These are phyloP conservation scores for Aleiodes sp. DNA, from an alignment of 1,140 invertebrate genomes.

Conservation along the genomic window DNA sequence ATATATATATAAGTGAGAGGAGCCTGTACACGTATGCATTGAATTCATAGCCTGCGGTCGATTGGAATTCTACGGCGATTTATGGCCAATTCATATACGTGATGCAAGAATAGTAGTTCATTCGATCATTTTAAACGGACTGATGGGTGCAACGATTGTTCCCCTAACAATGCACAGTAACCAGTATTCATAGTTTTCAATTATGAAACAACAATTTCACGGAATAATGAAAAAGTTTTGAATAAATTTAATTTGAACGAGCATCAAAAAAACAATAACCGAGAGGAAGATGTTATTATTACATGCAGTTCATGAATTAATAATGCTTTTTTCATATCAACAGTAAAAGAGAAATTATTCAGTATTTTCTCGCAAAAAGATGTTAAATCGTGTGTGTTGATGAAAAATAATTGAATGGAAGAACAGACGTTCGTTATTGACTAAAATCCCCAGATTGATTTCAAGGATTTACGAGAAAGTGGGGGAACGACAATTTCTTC, in stretches of 20 bases:
- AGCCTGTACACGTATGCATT: constrained; percentile 2
- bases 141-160: neutral
- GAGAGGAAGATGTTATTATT: too few relatives aligned
- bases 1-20: neutral
- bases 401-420: too few relatives aligned
- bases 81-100: constrained; percentile 7
- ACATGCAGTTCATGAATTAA: too few relatives aligned
- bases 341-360: too few relatives aligned
- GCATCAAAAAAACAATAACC: too few relatives aligned
- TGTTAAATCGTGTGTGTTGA: too few relatives aligned
- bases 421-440: too few relatives aligned
- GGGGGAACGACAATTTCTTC: neutral
- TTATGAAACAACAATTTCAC: too few relatives aligned
- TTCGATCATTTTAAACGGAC: constrained; percentile 3
- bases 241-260: too few relatives aligned
- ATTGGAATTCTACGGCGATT: constrained; percentile 7
- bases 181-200: neutral
- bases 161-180: neutral
- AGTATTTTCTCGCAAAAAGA: too few relatives aligned
- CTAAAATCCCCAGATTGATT: neutral
- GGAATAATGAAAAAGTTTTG: too few relatives aligned
- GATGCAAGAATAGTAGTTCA: neutral
- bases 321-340: too few relatives aligned
- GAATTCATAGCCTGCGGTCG: constrained; percentile 5
- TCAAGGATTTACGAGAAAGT: neutral